Evolutionary conservation across 2,797 vertebrate species (phyloP), one percentile per base, ranked within the genome.

Genomic region (Menidia menidia): DNA sequence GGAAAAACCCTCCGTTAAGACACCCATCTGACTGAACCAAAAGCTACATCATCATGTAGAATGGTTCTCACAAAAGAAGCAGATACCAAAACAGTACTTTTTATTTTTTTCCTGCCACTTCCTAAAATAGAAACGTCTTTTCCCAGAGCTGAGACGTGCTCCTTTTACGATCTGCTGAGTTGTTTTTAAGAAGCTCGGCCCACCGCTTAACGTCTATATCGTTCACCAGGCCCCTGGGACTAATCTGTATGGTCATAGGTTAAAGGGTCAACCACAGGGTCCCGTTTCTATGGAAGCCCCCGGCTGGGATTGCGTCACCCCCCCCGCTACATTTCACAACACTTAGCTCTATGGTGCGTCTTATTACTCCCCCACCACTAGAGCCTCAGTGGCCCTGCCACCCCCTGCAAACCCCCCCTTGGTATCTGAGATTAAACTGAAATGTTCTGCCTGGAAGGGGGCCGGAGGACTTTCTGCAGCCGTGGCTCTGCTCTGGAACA

Each of bases 161-260:
- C 0, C 30, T 18, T 1, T 33, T 18, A 56, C 16, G 74, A 32
- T 54, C 53, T 30, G 35, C 53, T 12, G 12, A 54, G 66, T 67
- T 48, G 60, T 45, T 74, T 47, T 30, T 25, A 44, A 54, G 73
- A 59, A 61, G 56, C 30, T 47, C 3, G 19, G 43, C 48, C 55
- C 54, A 52, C 10, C 10, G 35, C 35, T 77, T 60, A 69, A 48
- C 13, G 19, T 78, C 68, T 42, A 32, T 55, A 80, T 62, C 30
- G 35, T 69, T 63, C 59, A 48, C 30, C 33, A 3, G 43, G 74
- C 91, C 88, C 77, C 72, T 35, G 76, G 86, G 90, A 91, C 81
- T 90, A 89, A 92, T 92, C 87, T 84, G 82, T 71, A 47, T 71
- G 81, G 82, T 78, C 79, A 76, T 1, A 76, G 88, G 88, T 87